Base-by-base conservation (phyloP, 2,113 vertebrate genomes). In the Bagarius yarrelli region DNA sequence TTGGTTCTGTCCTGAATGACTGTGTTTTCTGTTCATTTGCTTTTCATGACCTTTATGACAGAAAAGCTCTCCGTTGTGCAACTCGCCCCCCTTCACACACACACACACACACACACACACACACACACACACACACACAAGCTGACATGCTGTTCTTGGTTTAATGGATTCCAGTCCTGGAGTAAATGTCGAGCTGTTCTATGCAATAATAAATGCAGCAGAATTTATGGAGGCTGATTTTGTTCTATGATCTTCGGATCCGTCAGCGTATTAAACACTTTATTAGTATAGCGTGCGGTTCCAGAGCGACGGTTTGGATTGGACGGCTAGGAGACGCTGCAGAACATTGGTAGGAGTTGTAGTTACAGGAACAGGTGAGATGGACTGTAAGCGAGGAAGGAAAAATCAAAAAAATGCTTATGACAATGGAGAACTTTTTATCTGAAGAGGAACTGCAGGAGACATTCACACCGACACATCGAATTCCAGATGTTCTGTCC, bases 351-450 rank as follows among this genome's bases (percentile, higher is more conserved):
- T 71, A 63, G 19, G 72, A 57, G 85, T 63, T 73, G 81, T 75
- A 61, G 80, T 82, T 78, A 66, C 82, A 59, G 80, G 66, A 52
- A 79, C 77, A 60, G 52, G 69, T 79, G 85, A 90, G 89, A 91
- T 84, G 84, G 88, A 85, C 91, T 84, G 52, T 85, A 90, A 89
- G 84, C 84, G 87, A 90, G 87, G 79, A 87, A 84, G 76, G 30
- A n/a, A 4, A 36, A 3, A n/a, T 55, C 14, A 87, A 84, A 66
- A 80, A 52, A 79, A 63, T 13, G 2, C 15, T 27, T 61, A 12
- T 16, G 5, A 64, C 30, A 34, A 0, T 34, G 16, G 32, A 36
- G 32, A 36, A 11, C 11, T 23, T 67, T 67, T 67, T n/a, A 67
- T 21, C 64, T 30, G 30, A 30, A 16, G 21, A 63, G 2, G 16